phyloP scores from a whole-genome alignment of 2,797 vertebrate species.

The Lycodopsis pacificus region DNA sequence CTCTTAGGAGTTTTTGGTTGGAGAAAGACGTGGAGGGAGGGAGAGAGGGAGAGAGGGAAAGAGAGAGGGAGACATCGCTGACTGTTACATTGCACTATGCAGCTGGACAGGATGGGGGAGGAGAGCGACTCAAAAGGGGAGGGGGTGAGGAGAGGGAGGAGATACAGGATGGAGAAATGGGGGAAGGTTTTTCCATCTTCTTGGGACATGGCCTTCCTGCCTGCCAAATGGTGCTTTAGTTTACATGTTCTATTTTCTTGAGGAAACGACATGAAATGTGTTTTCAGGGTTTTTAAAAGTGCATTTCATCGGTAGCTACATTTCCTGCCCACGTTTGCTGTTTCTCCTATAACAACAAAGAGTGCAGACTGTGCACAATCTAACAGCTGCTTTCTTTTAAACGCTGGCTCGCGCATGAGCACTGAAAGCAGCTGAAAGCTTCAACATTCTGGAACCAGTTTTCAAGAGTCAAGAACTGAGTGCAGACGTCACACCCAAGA shows the following conservation, averaged over 20 bases:
- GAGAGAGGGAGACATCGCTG: constrained; percentile 42
- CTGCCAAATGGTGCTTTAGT: constrained; percentile 16
- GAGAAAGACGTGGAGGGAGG: constrained; percentile 27
- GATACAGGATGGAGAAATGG: constrained; percentile 39
- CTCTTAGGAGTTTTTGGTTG: constrained; percentile 65
- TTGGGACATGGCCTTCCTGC: constrained; percentile 42
- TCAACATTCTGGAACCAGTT: neutral
- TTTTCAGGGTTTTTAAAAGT: neutral
- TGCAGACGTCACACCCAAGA: neutral
- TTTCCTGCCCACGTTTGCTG: neutral
- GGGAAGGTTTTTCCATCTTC: constrained; percentile 33
- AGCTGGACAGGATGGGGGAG: constrained; percentile 66
- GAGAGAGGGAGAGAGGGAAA: neutral
- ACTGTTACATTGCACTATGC: constrained; percentile 56
- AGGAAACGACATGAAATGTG: neutral
- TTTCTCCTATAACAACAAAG: neutral
- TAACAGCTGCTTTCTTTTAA: constrained; percentile 2
- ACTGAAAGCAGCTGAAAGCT: neutral
- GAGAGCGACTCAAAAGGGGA: constrained; percentile 39
- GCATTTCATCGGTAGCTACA: constrained; percentile 4
- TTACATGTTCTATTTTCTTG: constrained; percentile 9
- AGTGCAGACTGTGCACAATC: neutral
- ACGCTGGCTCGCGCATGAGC: neutral
- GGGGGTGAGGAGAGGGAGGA: constrained; percentile 55
- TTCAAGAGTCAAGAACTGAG: neutral